phyloP scores from a whole-genome alignment of 2,888 invertebrate genomes.

The Euzophera pinguis region DNA sequence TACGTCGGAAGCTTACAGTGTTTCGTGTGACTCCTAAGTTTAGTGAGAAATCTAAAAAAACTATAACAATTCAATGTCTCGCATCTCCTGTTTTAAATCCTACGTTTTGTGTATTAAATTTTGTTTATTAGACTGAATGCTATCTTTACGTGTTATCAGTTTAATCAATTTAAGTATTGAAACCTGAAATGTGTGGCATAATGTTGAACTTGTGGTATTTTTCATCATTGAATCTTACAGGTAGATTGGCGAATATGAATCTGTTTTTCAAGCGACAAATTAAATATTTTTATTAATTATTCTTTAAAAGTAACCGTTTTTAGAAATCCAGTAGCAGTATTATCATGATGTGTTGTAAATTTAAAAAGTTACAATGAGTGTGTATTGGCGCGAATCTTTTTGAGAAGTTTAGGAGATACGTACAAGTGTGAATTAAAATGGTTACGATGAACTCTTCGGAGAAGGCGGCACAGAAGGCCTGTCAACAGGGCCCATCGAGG shows the following conservation, averaged over 20 bases:
- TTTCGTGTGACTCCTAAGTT: conserved; percentile 20
- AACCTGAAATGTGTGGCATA: not conserved
- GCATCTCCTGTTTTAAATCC: not conserved
- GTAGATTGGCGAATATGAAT: not conserved
- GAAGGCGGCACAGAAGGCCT: conserved; percentile 77
- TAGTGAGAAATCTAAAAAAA: conserved; percentile 14
- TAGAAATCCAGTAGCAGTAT: no score
- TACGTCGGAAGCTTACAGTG: conserved; percentile 16
- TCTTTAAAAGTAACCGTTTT: no score
- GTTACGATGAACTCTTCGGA: conserved; percentile 77
- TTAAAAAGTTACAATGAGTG: conserved; percentile 6
- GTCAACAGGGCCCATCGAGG: conserved; percentile 75
- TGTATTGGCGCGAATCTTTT: conserved; percentile 24
- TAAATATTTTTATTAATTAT: no score
- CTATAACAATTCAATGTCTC: not conserved
- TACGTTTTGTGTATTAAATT: not conserved
- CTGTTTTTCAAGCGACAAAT: no score
- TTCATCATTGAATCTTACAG: not conserved
- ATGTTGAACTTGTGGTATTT: not conserved
- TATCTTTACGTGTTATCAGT: not conserved
- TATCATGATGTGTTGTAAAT: not conserved
- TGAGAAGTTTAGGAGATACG: conserved; percentile 15
- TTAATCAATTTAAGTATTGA: not conserved
- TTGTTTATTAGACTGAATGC: conserved; percentile 11
- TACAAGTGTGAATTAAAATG: conserved; percentile 53